These are phyloP conservation scores for Bubo blakistoni DNA, from an alignment of 2,113 vertebrate species.

Conservation along the genomic window DNA sequence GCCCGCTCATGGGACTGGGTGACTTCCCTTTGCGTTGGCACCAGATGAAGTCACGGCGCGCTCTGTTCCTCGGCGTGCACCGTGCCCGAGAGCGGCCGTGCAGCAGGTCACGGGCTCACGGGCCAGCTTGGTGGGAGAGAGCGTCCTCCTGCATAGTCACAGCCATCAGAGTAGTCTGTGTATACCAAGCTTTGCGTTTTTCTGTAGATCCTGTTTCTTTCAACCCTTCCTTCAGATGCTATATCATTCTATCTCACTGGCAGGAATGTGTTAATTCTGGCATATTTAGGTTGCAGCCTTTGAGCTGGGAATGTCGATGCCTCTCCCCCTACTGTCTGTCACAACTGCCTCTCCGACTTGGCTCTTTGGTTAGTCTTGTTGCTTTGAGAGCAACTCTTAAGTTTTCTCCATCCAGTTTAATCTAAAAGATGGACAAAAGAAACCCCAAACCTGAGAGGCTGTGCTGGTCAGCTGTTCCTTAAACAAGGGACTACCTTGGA, in stretches of 20 bases:
- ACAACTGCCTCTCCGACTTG: not conserved
- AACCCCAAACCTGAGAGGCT: not conserved
- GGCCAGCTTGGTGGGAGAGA: not conserved
- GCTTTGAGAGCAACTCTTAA: not conserved
- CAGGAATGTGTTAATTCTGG: not conserved
- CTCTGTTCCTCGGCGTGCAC: not conserved
- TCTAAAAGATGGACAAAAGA: not conserved
- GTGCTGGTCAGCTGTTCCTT: not conserved
- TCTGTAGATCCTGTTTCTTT: not conserved
- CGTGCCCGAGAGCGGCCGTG: not conserved
- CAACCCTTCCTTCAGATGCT: not conserved
- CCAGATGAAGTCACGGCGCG: rapidly evolving
- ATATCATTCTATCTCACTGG: rapidly evolving
- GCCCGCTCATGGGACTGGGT: rapidly evolving
- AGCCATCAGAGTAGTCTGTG: not conserved
- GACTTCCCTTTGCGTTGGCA: not conserved
- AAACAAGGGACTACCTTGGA: not conserved
- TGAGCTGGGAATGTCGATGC: not conserved
- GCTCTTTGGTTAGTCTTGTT: not conserved
- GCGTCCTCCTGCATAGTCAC: not conserved
- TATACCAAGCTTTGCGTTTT: not conserved
- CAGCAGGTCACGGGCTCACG: not conserved
- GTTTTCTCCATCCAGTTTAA: not conserved
- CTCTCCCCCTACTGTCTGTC: not conserved
- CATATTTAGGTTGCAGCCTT: not conserved